A percentile compares a stretch with the other conserved stretches of the same genome.
phyloP scores from a whole-genome alignment of 2,113 vertebrate genomes.

The Hippocampus zosterae region DNA sequence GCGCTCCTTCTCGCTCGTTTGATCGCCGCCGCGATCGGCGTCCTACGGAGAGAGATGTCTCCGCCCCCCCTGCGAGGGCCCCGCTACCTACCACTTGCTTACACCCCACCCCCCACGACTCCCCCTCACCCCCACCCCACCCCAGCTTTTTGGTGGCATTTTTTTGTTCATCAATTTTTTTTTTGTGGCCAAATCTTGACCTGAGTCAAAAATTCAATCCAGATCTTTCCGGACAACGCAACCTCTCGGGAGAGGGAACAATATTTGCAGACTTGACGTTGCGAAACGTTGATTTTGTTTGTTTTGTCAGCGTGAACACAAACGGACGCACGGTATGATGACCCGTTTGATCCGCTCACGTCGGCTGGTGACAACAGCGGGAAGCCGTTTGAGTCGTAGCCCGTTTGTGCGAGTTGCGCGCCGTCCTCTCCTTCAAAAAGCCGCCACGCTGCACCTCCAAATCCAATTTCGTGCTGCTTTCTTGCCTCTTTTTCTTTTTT shows the following conservation, averaged over 20 bases:
- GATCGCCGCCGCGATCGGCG: neutral
- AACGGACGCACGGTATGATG: too few relatives aligned
- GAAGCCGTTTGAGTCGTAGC: neutral
- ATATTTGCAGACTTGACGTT: neutral
- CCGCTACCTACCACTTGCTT: neutral
- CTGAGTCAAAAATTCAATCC: too few relatives aligned
- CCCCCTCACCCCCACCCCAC: too few relatives aligned
- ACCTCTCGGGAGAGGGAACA: too few relatives aligned
- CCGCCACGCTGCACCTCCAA: neutral
- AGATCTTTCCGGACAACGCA: too few relatives aligned
- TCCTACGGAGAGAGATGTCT: neutral
- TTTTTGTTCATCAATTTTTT: too few relatives aligned
- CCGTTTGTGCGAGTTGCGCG: neutral
- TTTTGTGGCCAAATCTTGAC: too few relatives aligned
- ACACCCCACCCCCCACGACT: too few relatives aligned
- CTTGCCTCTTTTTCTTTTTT: neutral
- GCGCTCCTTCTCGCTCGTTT: neutral
- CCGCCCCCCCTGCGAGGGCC: slow-evolving; percentile 20
- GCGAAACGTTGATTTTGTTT: neutral
- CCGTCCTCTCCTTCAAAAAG: neutral
- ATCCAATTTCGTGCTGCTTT: neutral
- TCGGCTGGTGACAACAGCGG: neutral
- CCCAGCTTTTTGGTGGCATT: too few relatives aligned
- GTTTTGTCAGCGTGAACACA: neutral
- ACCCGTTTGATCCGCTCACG: neutral